These are phyloP conservation scores for Sapajus apella DNA, from an alignment of 2,113 vertebrate genomes.

Conservation along the genomic window DNA sequence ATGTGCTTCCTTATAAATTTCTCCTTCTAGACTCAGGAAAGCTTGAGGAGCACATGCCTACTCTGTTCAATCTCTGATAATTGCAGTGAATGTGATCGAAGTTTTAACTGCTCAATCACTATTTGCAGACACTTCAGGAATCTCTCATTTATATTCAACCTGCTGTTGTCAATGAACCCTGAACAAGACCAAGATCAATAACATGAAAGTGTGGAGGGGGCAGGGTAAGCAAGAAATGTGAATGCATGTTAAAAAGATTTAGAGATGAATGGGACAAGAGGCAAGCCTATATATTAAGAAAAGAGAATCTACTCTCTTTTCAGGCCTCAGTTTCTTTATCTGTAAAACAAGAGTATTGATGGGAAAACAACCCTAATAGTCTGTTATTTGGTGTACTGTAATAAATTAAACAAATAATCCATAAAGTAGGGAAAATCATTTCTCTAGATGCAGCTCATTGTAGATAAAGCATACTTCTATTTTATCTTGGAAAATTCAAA, in stretches of 20 bases:
- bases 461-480: background rate
- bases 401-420: background rate
- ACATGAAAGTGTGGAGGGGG: background rate
- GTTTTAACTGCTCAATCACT: background rate
- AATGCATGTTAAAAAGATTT: background rate
- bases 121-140: background rate
- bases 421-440: background rate
- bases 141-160: background rate
- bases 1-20: background rate
- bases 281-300: background rate
- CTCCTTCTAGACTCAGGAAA: background rate
- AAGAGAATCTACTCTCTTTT: background rate
- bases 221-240: background rate
- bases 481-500: conserved; percentile 46
- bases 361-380: background rate
- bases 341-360: background rate
- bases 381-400: background rate
- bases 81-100: background rate
- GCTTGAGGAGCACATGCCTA: background rate
- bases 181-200: background rate
- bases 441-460: background rate
- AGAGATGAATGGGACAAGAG: background rate
- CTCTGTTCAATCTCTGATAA: background rate
- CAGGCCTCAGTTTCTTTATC: background rate
- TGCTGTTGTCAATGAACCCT: background rate